Evolutionary conservation across 2,797 vertebrate genomes (phyloP).

Genomic region (Babyrousa celebensis): DNA sequence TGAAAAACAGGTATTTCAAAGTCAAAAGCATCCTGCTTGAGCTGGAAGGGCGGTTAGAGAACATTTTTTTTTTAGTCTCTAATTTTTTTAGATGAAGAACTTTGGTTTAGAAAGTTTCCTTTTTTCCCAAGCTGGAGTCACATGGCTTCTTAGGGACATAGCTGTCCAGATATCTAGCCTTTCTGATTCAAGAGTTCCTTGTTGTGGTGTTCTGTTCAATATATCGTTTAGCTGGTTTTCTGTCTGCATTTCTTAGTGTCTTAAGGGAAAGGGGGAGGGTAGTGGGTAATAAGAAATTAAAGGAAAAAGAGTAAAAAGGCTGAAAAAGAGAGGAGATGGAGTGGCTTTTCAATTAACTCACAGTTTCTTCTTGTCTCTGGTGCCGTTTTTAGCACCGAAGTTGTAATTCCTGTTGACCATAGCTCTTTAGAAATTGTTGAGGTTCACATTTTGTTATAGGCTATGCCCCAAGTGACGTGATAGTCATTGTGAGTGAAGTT

Average conservation of each 20-base stretch:
- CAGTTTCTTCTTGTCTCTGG: neutral
- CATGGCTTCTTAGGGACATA: neutral
- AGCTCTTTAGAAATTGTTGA: neutral
- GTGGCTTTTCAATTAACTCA: neutral
- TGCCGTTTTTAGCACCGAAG: neutral
- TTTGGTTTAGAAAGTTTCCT: neutral
- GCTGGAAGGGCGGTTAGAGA: neutral
- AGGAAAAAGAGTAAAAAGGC: neutral
- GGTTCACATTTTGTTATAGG: neutral
- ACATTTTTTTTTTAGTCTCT: neutral
- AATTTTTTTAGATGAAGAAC: neutral
- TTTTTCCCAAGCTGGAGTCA: neutral
- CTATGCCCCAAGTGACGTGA: neutral
- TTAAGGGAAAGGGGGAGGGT: neutral
- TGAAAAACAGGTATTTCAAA: conserved; percentile 40
- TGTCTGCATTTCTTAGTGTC: neutral
- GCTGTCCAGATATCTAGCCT: neutral
- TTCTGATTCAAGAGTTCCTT: neutral
- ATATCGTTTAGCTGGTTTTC: neutral
- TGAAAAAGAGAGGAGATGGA: neutral
- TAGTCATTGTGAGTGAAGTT: neutral
- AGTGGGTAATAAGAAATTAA: conserved; percentile 14
- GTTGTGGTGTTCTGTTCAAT: neutral
- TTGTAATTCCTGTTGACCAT: neutral
- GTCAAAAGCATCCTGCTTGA: neutral